phyloP scores from a whole-genome alignment of 2,113 vertebrate genomes.

The Parotia lawesii region DNA sequence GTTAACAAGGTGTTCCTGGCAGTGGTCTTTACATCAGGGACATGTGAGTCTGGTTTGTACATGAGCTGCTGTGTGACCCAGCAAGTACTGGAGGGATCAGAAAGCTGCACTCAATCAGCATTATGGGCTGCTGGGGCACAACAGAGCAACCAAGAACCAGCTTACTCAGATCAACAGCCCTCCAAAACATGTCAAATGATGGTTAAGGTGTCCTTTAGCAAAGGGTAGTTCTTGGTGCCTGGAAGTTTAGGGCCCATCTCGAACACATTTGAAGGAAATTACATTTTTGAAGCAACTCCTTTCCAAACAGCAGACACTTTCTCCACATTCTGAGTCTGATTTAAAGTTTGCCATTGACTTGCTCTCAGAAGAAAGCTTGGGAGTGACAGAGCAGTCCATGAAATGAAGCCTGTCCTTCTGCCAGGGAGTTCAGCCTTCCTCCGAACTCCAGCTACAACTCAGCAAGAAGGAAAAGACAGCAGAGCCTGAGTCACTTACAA shows the following conservation, averaged over 20 bases:
- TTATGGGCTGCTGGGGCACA: neutral
- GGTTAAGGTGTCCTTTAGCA: neutral
- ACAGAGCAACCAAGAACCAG: neutral
- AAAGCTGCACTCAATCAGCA: neutral
- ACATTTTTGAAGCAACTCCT: neutral
- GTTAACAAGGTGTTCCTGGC: neutral
- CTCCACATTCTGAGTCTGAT: neutral
- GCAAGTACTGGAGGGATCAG: neutral
- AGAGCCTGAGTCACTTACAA: slow-evolving; percentile 9
- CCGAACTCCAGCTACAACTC: neutral
- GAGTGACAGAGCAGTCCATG: neutral
- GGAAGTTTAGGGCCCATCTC: neutral
- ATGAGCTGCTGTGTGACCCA: neutral
- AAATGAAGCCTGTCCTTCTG: neutral
- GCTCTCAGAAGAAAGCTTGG: neutral
- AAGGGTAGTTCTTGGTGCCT: neutral
- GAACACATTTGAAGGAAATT: neutral
- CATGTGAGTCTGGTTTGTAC: neutral
- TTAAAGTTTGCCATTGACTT: neutral
- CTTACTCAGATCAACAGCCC: neutral
- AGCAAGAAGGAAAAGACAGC: neutral
- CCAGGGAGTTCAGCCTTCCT: neutral
- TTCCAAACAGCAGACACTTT: neutral
- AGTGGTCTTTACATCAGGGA: neutral
- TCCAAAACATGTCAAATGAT: neutral